Evolutionary conservation across 2,113 vertebrate species (phyloP).

Genomic region (Neomonachus schauinslandi): DNA sequence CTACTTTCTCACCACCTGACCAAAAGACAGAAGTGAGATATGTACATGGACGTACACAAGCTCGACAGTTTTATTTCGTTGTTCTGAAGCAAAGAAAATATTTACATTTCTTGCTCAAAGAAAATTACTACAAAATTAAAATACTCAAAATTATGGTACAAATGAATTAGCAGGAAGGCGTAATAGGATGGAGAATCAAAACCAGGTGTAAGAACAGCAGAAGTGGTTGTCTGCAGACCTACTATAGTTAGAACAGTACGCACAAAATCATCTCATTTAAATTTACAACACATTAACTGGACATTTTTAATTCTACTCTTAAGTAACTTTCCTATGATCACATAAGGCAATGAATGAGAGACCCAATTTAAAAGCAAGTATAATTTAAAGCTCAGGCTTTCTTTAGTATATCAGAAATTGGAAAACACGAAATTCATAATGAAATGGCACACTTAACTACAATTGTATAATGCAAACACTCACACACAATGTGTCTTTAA

Average conservation of each 20-base stretch:
- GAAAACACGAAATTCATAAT: neutral
- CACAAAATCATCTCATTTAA: neutral
- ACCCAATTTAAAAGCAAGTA: neutral
- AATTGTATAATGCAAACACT: neutral
- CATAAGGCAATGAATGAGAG: neutral
- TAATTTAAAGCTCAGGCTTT: neutral
- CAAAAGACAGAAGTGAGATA: neutral
- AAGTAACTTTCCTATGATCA: constrained; percentile 16
- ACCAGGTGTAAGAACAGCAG: neutral
- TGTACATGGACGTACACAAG: neutral
- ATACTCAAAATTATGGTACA: neutral
- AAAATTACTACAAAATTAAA: constrained; percentile 9
- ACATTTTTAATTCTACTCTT: neutral
- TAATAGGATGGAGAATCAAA: neutral
- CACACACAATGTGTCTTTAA: neutral
- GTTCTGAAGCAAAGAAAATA: constrained; percentile 10
- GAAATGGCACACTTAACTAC: neutral
- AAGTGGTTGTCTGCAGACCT: neutral
- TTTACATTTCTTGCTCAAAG: constrained; percentile 5
- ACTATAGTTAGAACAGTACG: neutral
- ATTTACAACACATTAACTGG: neutral
- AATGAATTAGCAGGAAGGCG: neutral
- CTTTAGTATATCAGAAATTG: neutral
- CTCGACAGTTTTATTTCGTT: neutral
- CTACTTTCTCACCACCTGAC: neutral